Evolutionary conservation across 2,888 invertebrate genomes (phyloP).

Genomic region (Tricholauxania praeusta): DNA sequence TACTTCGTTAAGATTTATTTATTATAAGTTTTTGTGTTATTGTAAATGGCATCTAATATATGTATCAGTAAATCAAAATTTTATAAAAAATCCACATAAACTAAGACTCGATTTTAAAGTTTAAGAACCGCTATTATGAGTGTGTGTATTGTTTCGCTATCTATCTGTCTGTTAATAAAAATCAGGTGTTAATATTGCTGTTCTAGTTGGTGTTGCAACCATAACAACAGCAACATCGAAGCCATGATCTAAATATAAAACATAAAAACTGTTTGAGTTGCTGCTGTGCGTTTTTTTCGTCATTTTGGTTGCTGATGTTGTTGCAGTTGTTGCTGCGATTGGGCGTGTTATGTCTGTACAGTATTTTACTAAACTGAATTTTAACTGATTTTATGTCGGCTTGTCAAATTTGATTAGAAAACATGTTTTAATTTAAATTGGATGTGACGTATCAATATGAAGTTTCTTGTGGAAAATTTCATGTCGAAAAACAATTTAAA

Average conservation of each 20-base stretch:
- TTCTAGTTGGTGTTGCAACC: conserved; percentile 21
- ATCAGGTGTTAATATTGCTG: conserved; percentile 30
- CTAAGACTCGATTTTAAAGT: too few species aligned
- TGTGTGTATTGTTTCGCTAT: not conserved
- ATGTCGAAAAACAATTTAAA: too few species aligned
- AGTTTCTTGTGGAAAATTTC: too few species aligned
- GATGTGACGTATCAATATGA: too few species aligned
- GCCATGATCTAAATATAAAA: conserved; percentile 2
- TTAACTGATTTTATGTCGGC: conserved; percentile 11
- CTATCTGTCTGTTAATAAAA: not conserved
- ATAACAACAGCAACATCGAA: not conserved
- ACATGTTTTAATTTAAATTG: conserved; percentile 6
- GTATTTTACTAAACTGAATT: not conserved
- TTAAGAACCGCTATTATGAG: too few species aligned
- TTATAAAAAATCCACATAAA: too few species aligned
- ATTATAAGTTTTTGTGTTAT: too few species aligned
- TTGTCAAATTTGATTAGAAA: conserved; percentile 15
- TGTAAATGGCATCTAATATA: too few species aligned
- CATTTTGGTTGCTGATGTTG: not conserved
- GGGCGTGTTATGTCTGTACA: too few species aligned
- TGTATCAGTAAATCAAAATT: too few species aligned
- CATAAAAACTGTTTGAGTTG: conserved; percentile 4
- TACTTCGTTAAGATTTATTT: too few species aligned
- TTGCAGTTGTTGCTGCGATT: too few species aligned
- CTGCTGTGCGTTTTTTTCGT: not conserved